Evolutionary conservation across 2,888 invertebrate species (phyloP).

Genomic region (Axea sp.): DNA sequence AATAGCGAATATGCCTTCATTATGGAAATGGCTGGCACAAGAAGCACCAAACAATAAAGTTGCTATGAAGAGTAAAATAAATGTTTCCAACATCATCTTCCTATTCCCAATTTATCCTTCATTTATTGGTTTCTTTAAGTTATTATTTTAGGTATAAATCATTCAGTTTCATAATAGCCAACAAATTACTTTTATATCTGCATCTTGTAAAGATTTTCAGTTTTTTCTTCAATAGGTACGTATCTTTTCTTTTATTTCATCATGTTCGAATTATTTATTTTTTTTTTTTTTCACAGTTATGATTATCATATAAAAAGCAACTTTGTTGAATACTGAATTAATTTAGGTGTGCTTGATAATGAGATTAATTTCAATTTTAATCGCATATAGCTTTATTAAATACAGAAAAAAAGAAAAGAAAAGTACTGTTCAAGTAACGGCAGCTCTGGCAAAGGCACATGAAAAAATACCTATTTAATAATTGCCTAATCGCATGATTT

Average conservation of each 20-base stretch:
- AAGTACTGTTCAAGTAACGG: slow-evolving; percentile 39
- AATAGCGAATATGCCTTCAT: slow-evolving; percentile 75
- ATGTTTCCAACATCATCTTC: slow-evolving; percentile 27
- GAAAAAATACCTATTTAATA: slow-evolving; percentile 11
- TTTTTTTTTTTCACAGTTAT: neutral
- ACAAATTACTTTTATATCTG: slow-evolving; percentile 10
- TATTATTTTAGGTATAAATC: slow-evolving; percentile 26
- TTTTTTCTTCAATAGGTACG: slow-evolving; percentile 35
- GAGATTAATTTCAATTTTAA: slow-evolving; percentile 2
- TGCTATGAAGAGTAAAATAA: slow-evolving; percentile 66
- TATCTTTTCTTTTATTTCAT: slow-evolving; percentile 27
- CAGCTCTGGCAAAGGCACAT: slow-evolving; percentile 30
- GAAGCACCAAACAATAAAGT: slow-evolving; percentile 76
- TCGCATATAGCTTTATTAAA: neutral
- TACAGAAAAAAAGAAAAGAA: neutral
- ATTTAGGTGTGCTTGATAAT: slow-evolving; percentile 1
- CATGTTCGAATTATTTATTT: neutral
- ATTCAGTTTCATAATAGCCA: slow-evolving; percentile 4
- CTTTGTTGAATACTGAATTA: slow-evolving; percentile 25
- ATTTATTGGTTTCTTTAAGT: slow-evolving; percentile 16
- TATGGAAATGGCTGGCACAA: slow-evolving; percentile 73
- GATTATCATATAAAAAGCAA: slow-evolving; percentile 22
- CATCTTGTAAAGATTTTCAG: slow-evolving; percentile 3
- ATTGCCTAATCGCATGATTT: slow-evolving; percentile 33
- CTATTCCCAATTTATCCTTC: slow-evolving; percentile 23